These are phyloP conservation scores for Syrista parreyssii DNA, from an alignment of 2,888 invertebrate species.

Conservation along the genomic window DNA sequence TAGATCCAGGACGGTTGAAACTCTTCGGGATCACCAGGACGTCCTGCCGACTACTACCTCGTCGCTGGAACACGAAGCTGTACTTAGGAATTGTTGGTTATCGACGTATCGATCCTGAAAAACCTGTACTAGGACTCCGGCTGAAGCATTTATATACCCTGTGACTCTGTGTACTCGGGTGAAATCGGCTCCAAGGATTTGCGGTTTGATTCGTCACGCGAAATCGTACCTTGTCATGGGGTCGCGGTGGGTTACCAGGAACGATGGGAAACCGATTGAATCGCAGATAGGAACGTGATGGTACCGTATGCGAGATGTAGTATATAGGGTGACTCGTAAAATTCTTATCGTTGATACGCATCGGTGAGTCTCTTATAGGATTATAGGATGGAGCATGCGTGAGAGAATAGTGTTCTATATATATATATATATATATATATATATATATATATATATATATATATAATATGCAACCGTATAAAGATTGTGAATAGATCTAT, in stretches of 20 bases:
- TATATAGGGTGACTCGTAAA: constrained; percentile 20
- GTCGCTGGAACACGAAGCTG: not conserved
- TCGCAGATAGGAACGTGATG: not conserved
- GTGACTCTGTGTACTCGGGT: not conserved
- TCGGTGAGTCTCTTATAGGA: constrained; percentile 11
- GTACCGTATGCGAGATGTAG: not conserved
- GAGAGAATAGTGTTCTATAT: not conserved
- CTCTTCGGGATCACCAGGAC: not conserved
- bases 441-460: not conserved
- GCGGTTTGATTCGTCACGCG: not conserved
- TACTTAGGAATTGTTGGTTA: not conserved
- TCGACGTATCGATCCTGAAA: not conserved
- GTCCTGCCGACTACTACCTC: not conserved
- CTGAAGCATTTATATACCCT: not conserved
- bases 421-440: not conserved
- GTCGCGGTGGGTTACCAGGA: not conserved
- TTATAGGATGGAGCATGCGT: not conserved
- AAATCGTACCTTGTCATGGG: not conserved
- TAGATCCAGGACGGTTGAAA: not conserved
- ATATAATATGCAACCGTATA: not conserved
- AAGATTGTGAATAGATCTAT: not conserved
- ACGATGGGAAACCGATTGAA: not conserved
- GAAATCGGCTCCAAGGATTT: not conserved
- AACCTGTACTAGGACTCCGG: not conserved
- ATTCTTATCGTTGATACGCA: constrained; percentile 27